Base-by-base conservation (phyloP, 2,797 vertebrate species). In the Sylvilagus floridanus region DNA sequence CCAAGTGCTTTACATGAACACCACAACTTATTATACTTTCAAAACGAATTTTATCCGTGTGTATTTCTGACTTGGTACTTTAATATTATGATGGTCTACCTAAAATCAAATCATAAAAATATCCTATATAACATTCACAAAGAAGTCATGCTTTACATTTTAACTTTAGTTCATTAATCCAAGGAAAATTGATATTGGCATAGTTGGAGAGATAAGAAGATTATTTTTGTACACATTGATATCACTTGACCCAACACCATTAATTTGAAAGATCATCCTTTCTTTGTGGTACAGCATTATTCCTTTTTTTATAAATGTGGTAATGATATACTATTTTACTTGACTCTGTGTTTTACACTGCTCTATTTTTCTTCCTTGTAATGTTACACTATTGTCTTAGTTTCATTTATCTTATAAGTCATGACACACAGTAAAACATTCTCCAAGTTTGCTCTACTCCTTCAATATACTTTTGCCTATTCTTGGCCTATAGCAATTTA, bases 81-180 rank as follows among this genome's bases (percentile, higher is more conserved):
- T 75, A 47, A 42, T 22, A 68, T 73, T 85, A 82, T 60, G 10
- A 72, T 73, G 88, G 35, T 75, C 79, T 75, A 1, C 16, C n/a
- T 79, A 81, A 66, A 0, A 2, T 3, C 14, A 90, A 35, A 65
- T 62, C 1, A 78, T 68, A 84, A 60, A 88, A 57, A n/a, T 69
- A 81, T 66, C 5, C 10, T 19, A n/a, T 50, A 66, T 69, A 37
- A 65, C 71, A 16, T 81, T 28, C n/a, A 85, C 37, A 17, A 89
- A 57, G 5, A 57, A 13, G 11, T 72, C 52, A 13, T 90, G 4
- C 69, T 96, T 88, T 84, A 42, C 24, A 75, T 57, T 88, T 96
- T 24, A 73, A 28, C 13, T n/a, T 73, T 66, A 83, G 30, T 68
- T 52, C 9, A 21, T 37, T 73, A 81, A 85, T 71, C 19, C 47